Percentiles rank a stretch among this genome's conserved stretches.
Evolutionary conservation across 2,113 vertebrate species (phyloP).

Genomic region (Heteronetta atricapilla): DNA sequence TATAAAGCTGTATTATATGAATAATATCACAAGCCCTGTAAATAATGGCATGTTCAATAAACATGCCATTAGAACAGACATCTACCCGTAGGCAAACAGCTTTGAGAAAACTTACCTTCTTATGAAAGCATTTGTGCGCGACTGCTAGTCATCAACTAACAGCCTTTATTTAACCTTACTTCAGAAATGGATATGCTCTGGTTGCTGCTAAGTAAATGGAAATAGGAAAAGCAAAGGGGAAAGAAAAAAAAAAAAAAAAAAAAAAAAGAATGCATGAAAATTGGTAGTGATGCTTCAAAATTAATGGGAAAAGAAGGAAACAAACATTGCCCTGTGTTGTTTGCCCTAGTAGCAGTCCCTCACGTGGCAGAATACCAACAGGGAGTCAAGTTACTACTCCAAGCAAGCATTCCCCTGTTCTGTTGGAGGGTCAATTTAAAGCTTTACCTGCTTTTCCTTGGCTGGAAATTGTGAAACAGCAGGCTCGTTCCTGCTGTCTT

Average conservation of each 20-base stretch:
- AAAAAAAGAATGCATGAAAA: neutral
- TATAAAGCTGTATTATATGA: too few species aligned
- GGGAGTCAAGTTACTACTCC: neutral
- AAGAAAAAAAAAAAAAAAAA: too few species aligned
- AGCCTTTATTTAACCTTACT: conserved; percentile 31
- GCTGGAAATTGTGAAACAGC: neutral
- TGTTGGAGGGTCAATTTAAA: neutral
- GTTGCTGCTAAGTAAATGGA: conserved; percentile 14
- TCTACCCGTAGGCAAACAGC: conserved; percentile 25
- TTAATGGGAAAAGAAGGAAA: neutral
- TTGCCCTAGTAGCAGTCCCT: neutral
- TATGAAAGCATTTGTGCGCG: conserved; percentile 15
- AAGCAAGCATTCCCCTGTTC: neutral
- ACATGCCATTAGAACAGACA: neutral
- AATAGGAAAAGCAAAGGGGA: neutral
- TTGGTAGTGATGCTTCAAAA: neutral
- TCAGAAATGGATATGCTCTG: neutral
- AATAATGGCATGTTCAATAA: neutral
- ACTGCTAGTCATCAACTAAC: conserved; percentile 39
- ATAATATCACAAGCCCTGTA: too few species aligned
- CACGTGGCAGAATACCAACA: neutral
- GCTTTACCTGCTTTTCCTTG: neutral
- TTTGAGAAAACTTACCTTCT: conserved; percentile 51
- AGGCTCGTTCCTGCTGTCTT: neutral
- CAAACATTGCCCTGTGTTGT: neutral